Base-by-base conservation (phyloP, 2,113 vertebrate species). In the Eulemur rufifrons region DNA sequence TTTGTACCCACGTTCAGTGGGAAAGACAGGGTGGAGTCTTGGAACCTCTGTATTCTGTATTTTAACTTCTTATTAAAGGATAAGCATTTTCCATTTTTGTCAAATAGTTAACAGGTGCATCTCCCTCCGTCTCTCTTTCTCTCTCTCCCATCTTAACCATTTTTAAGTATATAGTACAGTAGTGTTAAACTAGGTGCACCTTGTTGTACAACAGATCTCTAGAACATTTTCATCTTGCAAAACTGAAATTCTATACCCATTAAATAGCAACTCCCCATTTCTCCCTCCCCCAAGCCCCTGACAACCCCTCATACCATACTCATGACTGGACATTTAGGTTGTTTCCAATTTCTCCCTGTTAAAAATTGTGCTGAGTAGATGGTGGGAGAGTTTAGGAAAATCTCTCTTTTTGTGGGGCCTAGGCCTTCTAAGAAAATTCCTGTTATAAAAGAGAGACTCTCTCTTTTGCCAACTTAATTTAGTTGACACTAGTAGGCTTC, bases 391-490 rank as follows among this genome's bases (percentile, higher is more conserved):
- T 56, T 88, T 69, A 56, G 42, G 85, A 87, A 94, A 94, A 77
- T 61, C 23, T 92, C 34, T 92, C 29, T 87, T 81, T 93, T 32
- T 86, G 68, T 91, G 42, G 45, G 32, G 39, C 23, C 23, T 37
- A 27, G 27, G 18, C 37, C 27, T 89, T 77, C 52, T 9, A 81
- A 77, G 27, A 6, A 91, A 87, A 88, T 71, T 59, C 47, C 15
- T 82, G 5, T 76, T 96, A 59, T 52, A 93, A 71, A 23, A 29
- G 25, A 66, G 23, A 84, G 8, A 71, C 39, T 83, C 71, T 88
- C 23, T 23, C 61, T 71, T 94, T 96, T 32, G 34, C 52, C 68
- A 81, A 69, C 88, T 96, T 91, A 74, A 54, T 90, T 87, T 77
- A 63, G 27, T 47, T 68, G 23, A 69, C 61, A 45, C 29, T 66